Conservation (phyloP, 2,888 invertebrate genomes). For the Phyto melanocephala region DNA sequence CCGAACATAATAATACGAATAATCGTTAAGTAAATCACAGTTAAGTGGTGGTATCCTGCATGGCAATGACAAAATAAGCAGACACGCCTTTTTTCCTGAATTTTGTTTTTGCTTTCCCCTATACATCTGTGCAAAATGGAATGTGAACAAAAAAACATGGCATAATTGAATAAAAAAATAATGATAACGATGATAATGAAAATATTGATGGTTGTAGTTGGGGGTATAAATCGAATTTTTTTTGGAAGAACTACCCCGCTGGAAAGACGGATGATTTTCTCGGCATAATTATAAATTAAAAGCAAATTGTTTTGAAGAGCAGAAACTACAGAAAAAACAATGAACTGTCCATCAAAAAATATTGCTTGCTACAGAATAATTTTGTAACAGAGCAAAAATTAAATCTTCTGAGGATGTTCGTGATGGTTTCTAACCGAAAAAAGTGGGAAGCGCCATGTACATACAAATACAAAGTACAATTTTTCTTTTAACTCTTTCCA, state of each 20-base stretch:
- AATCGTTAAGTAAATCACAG: slow-evolving; percentile 46
- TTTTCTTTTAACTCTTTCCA: no score
- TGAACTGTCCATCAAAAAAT: no score
- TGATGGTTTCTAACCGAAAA: no score
- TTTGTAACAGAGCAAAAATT: no score
- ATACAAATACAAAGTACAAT: no score
- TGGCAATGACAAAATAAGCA: slow-evolving; percentile 38
- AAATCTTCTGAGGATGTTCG: no score
- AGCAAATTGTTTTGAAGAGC: no score
- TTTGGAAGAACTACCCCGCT: not conserved
- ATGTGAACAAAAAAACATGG: not conserved
- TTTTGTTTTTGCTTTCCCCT: slow-evolving; percentile 15
- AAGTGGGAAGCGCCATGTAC: no score
- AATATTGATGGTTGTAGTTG: not conserved
- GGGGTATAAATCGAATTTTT: not conserved
- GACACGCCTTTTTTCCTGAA: slow-evolving; percentile 46
- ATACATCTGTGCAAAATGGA: slow-evolving; percentile 49
- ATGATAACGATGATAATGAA: slow-evolving; percentile 11
- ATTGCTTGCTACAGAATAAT: no score
- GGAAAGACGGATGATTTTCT: not conserved
- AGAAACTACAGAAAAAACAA: no score
- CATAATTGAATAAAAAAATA: not conserved
- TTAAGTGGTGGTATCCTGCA: slow-evolving; percentile 60
- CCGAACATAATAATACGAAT: not conserved
- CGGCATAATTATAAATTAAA: not conserved